Percentiles rank a stretch among this genome's conserved stretches.
These are phyloP conservation scores for Zygogramma bicolorata DNA, from an alignment of 2,888 invertebrate genomes.

Conservation along the genomic window DNA sequence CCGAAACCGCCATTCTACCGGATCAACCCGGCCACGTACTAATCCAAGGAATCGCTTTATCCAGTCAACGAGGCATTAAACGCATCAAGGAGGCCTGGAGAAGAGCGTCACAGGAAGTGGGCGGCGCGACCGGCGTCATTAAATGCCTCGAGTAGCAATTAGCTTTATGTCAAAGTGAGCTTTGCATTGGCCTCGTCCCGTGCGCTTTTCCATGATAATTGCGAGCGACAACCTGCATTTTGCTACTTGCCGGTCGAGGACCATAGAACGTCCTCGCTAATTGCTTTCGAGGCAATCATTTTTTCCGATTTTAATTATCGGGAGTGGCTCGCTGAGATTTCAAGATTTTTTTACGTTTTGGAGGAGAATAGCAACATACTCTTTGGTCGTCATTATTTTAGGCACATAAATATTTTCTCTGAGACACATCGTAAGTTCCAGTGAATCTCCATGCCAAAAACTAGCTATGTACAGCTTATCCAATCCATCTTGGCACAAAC, in stretches of 20 bases:
- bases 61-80: conserved; percentile 53
- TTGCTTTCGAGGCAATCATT: conserved; percentile 25
- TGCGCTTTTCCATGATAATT: conserved; percentile 46
- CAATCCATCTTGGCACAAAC: no score
- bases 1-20: background rate
- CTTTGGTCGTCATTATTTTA: no score
- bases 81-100: conserved; percentile 51
- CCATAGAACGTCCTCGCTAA: conserved; percentile 29
- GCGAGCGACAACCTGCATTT: conserved; percentile 41
- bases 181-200: conserved; percentile 48
- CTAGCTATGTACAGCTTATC: no score
- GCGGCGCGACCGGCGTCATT: conserved; percentile 60
- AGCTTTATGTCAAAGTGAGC: conserved; percentile 65
- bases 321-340: background rate
- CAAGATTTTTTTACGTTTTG: no score
- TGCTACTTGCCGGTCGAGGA: conserved; percentile 34
- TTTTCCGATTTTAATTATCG: background rate
- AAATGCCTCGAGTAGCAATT: conserved; percentile 66
- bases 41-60: conserved; percentile 29
- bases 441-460: no score
- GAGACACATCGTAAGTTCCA: no score
- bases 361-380: no score
- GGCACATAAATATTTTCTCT: no score
- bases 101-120: conserved; percentile 50
- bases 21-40: background rate